Conservation (phyloP, 2,797 vertebrate species). For the Gorsachius magnificus region DNA sequence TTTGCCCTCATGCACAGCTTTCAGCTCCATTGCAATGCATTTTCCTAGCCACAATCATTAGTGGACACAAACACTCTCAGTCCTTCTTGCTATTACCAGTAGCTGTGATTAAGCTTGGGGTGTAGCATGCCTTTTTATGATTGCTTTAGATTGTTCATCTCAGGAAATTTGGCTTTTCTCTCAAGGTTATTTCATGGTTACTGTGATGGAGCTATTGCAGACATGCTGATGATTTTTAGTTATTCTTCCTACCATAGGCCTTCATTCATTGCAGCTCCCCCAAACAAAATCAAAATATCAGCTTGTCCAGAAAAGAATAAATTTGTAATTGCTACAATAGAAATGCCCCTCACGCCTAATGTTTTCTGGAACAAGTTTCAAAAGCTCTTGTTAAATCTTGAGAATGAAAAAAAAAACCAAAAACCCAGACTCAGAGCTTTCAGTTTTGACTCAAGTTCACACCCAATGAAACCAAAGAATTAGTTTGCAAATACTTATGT, state of each 20-base stretch:
- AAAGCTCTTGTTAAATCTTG: neutral
- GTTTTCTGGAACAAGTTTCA: neutral
- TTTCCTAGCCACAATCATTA: neutral
- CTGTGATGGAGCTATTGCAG: neutral
- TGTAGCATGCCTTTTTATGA: neutral
- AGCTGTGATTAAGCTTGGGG: neutral
- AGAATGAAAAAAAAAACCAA: neutral
- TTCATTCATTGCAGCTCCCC: neutral
- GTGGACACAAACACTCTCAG: neutral
- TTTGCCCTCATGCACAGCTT: neutral
- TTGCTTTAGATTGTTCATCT: neutral
- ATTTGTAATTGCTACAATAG: neutral
- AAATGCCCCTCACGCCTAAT: neutral
- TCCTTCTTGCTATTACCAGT: neutral
- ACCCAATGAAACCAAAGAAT: neutral
- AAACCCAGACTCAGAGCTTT: neutral
- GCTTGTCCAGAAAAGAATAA: neutral
- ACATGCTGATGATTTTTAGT: neutral
- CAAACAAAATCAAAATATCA: neutral
- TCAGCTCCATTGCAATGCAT: neutral
- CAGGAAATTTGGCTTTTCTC: neutral
- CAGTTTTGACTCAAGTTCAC: neutral
- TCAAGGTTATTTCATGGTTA: neutral
- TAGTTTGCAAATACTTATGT: neutral
- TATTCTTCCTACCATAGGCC: neutral